Evolutionary conservation across 2,113 vertebrate species (phyloP).

Genomic region (Phylloscopus trochiloides): DNA sequence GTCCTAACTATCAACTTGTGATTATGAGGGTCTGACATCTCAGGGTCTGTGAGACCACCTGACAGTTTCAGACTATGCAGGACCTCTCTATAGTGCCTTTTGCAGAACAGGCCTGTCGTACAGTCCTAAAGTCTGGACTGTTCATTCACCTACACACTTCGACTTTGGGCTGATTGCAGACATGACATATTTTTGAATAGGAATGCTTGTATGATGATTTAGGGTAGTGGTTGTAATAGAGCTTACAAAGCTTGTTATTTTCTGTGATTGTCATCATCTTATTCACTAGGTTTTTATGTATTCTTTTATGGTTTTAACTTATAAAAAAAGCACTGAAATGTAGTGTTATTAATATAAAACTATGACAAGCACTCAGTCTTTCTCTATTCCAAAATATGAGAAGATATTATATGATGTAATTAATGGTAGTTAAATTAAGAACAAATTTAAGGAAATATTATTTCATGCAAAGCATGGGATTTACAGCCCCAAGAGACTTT

Average conservation of each 20-base stretch:
- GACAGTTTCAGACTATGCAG: neutral
- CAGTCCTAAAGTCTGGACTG: neutral
- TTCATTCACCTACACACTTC: neutral
- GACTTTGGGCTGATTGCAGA: neutral
- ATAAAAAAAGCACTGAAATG: neutral
- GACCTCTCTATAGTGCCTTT: neutral
- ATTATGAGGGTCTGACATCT: neutral
- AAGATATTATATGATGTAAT: conserved; percentile 2
- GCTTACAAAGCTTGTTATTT: neutral
- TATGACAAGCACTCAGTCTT: neutral
- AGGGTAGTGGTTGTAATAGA: neutral
- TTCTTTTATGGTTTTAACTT: neutral
- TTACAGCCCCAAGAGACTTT: conserved; percentile 23
- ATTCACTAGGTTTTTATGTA: neutral
- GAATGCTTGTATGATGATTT: neutral
- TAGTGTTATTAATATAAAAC: neutral
- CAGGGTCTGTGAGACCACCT: neutral
- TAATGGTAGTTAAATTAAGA: conserved; percentile 39
- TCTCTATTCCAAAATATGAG: neutral
- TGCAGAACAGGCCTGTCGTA: neutral
- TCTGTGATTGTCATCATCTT: neutral
- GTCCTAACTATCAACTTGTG: neutral
- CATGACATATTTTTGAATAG: neutral
- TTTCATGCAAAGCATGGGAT: conserved; percentile 12
- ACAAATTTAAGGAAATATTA: conserved; percentile 33